These are phyloP conservation scores for Brachypalpus laphriformis DNA, from an alignment of 2,888 invertebrate genomes.

Conservation along the genomic window DNA sequence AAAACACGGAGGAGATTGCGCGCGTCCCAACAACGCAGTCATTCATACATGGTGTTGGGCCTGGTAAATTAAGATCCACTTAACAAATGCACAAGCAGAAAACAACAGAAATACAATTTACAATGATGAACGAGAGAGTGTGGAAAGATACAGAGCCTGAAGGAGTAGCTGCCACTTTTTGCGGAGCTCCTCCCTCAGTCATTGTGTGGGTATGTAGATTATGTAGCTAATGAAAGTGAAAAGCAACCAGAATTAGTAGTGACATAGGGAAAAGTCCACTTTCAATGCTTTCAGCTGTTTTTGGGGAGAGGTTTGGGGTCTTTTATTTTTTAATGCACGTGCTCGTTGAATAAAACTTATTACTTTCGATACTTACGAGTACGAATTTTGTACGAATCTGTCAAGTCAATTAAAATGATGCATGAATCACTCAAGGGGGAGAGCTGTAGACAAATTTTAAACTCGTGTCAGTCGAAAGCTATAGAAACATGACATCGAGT, in stretches of 20 bases:
- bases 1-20: too few species aligned
- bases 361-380: slow-evolving; percentile 15
- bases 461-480: slow-evolving; percentile 7
- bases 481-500: background rate
- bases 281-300: slow-evolving; percentile 8
- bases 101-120: slow-evolving; percentile 25
- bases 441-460: background rate
- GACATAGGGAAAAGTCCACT: slow-evolving; percentile 41
- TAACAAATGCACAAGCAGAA: slow-evolving; percentile 37
- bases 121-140: slow-evolving; percentile 14
- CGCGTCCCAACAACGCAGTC: slow-evolving; percentile 23
- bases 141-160: slow-evolving; percentile 32
- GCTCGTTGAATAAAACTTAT: background rate
- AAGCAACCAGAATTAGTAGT: slow-evolving; percentile 30
- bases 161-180: slow-evolving; percentile 48
- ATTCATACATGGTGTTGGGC: slow-evolving; percentile 8
- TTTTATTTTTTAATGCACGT: slow-evolving; percentile 21
- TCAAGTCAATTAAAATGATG: background rate
- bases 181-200: slow-evolving; percentile 44
- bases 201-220: background rate
- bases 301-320: slow-evolving; percentile 9
- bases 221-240: slow-evolving; percentile 63
- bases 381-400: background rate
- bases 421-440: background rate
- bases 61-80: slow-evolving; percentile 53